Base-by-base conservation (phyloP, 1,140 invertebrate species). In the Drosophila cardini region DNA sequence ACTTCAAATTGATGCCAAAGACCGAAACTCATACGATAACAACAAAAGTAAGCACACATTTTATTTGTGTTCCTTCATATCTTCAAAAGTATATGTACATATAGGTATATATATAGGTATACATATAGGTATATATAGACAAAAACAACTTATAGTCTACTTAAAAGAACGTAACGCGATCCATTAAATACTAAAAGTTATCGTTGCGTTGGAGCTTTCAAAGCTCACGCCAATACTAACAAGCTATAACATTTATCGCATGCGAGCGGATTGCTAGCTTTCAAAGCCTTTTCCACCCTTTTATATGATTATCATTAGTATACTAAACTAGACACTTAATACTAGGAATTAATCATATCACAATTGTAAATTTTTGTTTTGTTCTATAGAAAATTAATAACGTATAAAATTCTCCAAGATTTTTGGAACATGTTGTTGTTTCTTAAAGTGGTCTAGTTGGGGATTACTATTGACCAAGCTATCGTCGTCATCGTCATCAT, bases 31-130 rank as follows among this genome's bases (percentile, higher is more conserved):
- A 45, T 56, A 36, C 30, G 46, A 72, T 60, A 64, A 83, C 64
- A 78, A 45, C 56, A 45, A 71, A 57, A 65, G 9, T 52, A 69
- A 43, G 46, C 34, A 46, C 85, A 65, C 79, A 76, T 57, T 86
- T 84, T 77, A 74, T 82, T 82, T 58, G 60, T 68, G 70, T 73
- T 15, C 42, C 7, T 53, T 38, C 21, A 2, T 26, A 26, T 26
- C 2, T 26, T 26, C 0, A 26, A 26, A 26, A 26, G 21, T 26
- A 26, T 26, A 26, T 26, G 5, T 26, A 26, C 21, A 26, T 36
- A 42, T 32, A 50, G 15, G 10, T 30, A 58, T 48, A 56, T 21
- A 38, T 48, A 2, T 34, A 18, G 26, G 5, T 21, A 45, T 56
- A 46, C 7, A 15, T 36, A 26, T 67, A 40, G 15, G 15, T 57